Evolutionary conservation across 2,888 invertebrate species (phyloP).

Genomic region (Mimachlamys varia): DNA sequence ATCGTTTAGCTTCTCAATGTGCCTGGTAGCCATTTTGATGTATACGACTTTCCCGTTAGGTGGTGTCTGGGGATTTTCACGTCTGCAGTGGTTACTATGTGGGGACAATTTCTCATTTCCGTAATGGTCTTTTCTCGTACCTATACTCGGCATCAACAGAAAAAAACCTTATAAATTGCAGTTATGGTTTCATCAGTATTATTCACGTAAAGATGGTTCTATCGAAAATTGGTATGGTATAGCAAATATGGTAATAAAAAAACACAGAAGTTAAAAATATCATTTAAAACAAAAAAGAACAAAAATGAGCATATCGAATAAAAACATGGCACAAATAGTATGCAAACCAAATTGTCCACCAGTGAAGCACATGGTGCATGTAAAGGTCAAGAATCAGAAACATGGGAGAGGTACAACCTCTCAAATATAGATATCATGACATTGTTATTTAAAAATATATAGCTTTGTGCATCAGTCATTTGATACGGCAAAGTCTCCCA

Average conservation of each 20-base stretch:
- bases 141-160: not conserved
- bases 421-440: no score
- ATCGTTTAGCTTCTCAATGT: conserved; percentile 9
- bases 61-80: not conserved
- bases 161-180: not conserved
- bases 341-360: no score
- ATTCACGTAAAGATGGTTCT: not conserved
- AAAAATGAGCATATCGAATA: no score
- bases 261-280: not conserved
- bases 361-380: no score
- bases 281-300: no score
- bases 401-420: no score
- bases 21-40: conserved; percentile 30
- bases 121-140: not conserved
- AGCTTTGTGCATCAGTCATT: no score
- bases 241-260: not conserved
- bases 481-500: no score
- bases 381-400: no score
- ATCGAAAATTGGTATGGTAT: not conserved
- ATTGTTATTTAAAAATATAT: no score
- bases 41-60: not conserved
- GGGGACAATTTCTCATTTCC: not conserved
- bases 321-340: no score
- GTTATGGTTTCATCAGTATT: not conserved
- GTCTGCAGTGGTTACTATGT: not conserved